Evolutionary conservation across 2,113 vertebrate species (phyloP).

Genomic region (Dendrocopos noguchii): DNA sequence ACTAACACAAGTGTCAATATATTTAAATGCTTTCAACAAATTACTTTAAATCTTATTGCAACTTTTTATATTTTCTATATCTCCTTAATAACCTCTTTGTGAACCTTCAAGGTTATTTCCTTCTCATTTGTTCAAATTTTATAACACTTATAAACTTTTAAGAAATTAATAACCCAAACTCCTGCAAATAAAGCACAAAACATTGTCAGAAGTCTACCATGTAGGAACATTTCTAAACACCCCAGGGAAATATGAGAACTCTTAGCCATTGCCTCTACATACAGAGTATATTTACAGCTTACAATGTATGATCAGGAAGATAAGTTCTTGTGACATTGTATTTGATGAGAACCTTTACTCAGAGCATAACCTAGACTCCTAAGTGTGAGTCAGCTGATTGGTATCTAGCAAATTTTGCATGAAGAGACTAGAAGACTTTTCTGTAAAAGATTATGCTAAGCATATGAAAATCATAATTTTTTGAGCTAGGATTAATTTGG

Average conservation of each 20-base stretch:
- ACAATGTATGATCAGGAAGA: neutral
- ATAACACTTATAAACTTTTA: neutral
- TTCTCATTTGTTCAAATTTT: neutral
- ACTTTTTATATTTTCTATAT: neutral
- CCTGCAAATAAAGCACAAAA: neutral
- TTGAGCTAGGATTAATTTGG: neutral
- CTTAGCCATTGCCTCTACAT: neutral
- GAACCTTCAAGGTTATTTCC: constrained; percentile 14
- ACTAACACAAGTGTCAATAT: constrained; percentile 6
- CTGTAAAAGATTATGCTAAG: neutral
- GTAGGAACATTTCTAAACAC: neutral
- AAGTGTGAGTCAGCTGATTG: neutral
- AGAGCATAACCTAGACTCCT: neutral
- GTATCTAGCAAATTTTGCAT: neutral
- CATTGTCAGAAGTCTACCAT: neutral
- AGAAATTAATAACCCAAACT: neutral
- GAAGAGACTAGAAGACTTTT: neutral
- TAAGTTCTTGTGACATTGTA: neutral
- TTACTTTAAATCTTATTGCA: neutral
- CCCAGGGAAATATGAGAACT: neutral
- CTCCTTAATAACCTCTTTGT: neutral
- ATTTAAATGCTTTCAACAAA: constrained; percentile 47
- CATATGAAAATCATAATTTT: neutral
- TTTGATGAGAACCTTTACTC: neutral
- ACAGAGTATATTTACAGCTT: neutral